Percentiles rank a stretch among this genome's conserved stretches.
These are phyloP conservation scores for Callochromis pleurospilus DNA, from an alignment of 2,113 vertebrate genomes.

Conservation along the genomic window DNA sequence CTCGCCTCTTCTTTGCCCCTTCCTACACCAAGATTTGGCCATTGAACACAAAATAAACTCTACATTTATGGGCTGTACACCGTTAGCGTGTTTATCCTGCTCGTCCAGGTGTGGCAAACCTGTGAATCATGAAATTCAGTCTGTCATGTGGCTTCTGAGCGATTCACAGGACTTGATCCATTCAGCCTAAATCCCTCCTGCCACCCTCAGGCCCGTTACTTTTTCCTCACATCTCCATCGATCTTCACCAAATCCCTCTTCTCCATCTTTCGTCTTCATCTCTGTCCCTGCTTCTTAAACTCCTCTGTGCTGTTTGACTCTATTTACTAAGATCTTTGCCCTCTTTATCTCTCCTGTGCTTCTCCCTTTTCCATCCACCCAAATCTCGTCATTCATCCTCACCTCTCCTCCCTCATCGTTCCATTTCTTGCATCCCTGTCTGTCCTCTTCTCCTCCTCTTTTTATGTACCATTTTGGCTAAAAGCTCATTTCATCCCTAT, in stretches of 20 bases:
- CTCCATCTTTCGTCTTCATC: background rate
- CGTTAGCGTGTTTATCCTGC: conserved; percentile 10
- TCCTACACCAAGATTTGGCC: background rate
- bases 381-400: conserved; percentile 17
- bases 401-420: conserved; percentile 2
- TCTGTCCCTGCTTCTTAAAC: background rate
- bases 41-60: background rate
- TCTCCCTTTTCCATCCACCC: background rate
- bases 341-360: background rate
- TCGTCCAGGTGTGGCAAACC: background rate
- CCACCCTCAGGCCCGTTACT: background rate
- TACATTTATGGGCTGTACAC: background rate
- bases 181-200: background rate
- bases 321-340: background rate
- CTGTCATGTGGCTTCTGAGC: background rate
- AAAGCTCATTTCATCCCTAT: conserved; percentile 29
- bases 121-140: conserved; percentile 25
- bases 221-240: background rate
- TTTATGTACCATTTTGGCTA: background rate
- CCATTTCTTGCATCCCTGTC: background rate
- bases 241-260: conserved; percentile 1
- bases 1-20: background rate
- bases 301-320: background rate
- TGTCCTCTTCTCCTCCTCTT: background rate
- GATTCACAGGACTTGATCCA: background rate